Conservation (phyloP, 2,888 invertebrate species). For the Agonopterix alstromeriana region DNA sequence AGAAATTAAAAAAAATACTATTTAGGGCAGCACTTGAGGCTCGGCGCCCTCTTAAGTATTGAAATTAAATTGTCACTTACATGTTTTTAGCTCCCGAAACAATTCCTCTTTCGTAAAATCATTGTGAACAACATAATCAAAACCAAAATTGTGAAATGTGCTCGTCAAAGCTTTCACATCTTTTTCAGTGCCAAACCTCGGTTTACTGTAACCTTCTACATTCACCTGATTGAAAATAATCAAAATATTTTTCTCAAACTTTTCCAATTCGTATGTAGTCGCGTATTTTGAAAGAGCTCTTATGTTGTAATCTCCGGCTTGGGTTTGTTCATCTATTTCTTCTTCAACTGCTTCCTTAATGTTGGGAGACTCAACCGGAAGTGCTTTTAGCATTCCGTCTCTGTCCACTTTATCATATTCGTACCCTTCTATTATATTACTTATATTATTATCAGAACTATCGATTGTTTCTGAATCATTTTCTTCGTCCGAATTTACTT, state of each 20-base stretch:
- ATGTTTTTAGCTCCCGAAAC: conserved; percentile 31
- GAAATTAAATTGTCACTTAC: conserved; percentile 19
- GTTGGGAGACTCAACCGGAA: too few relatives aligned
- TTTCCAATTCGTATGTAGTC: conserved; percentile 48
- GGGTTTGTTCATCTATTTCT: not conserved
- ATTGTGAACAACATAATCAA: conserved; percentile 34
- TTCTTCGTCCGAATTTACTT: too few relatives aligned
- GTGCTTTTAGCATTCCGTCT: too few relatives aligned
- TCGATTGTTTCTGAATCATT: too few relatives aligned
- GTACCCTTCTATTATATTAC: too few relatives aligned
- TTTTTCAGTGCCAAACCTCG: conserved; percentile 41
- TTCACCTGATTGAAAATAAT: conserved; percentile 51
- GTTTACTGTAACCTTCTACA: conserved; percentile 30
- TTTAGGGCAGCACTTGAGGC: too few relatives aligned
- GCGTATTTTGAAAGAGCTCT: conserved; percentile 37
- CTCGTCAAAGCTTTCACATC: conserved; percentile 37
- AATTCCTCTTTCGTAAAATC: conserved; percentile 42
- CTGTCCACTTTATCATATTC: too few relatives aligned
- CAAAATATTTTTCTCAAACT: conserved; percentile 46
- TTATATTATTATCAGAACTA: too few relatives aligned
- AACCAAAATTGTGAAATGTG: conserved; percentile 44
- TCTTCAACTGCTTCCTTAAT: too few relatives aligned
- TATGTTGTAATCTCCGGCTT: not conserved
- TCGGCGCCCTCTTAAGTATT: too few relatives aligned
- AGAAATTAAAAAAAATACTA: too few relatives aligned